Evolutionary conservation across 2,113 vertebrate species (phyloP), one percentile per base, ranked within the genome.

Genomic region (Rhea americana): DNA sequence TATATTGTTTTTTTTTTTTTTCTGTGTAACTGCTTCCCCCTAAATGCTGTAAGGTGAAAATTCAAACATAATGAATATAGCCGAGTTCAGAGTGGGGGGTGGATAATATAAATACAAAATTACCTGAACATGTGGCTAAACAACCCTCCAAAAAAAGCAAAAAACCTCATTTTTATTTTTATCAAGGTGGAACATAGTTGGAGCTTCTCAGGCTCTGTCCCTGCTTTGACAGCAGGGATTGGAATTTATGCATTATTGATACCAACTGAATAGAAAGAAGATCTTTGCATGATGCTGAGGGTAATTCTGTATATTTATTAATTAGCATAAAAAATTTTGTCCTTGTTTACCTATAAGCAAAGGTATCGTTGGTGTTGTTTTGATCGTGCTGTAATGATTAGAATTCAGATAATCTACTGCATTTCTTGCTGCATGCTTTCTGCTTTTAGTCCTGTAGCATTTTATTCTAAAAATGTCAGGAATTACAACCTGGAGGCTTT

Each of bases 401-500:
- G 26, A 93, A 94, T 35, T 85, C 39, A 5, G 24, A 35, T 63
- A 59, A 47, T 55, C 37, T 75, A 10, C 37, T 65, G 67, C 30
- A 51, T 48, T 87, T 85, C 45, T 75, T 90, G 21, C 19, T 66
- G 17, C 13, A 5, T 88, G 5, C 68, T 90, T 89, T 95, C 41
- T 93, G 37, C 25, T 95, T 82, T 82, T 84, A 16, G 6, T 43
- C 22, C 13, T 90, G 30, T 18, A 25, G 72, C 65, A 70, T 87
- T 94, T 78, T 82, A 11, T 70, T 84, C 3, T 2, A n/a, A 65
- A 89, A 92, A 96, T 93, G 66, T 63, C 59, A 93, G 79, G 89
- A 95, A 96, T 96, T 93, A 56, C 32, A 86, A 72, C 92, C 91
- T 89, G 35, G 62, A 87, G 92, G 85, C 66, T 82, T 84, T 67